phyloP scores from a whole-genome alignment of 2,113 vertebrate species.

The Daubentonia madagascariensis region DNA sequence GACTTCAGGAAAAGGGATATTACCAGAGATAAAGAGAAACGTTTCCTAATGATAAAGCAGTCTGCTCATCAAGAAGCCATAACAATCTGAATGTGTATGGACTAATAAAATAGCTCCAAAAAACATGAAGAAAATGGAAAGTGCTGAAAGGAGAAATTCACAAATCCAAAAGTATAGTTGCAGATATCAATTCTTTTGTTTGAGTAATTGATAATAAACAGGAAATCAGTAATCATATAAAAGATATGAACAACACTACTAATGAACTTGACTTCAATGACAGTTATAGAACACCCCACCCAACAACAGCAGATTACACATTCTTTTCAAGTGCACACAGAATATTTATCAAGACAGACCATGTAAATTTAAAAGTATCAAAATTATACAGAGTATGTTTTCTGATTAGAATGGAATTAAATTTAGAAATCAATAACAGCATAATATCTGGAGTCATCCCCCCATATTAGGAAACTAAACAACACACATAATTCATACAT shows the following conservation, averaged over 20 bases:
- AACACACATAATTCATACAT: not conserved
- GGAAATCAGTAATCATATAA: not conserved
- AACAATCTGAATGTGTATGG: not conserved
- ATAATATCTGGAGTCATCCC: not conserved
- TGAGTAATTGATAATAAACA: not conserved
- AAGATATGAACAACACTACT: not conserved
- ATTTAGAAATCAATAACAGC: not conserved
- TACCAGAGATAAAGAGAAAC: not conserved
- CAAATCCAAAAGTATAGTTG: not conserved
- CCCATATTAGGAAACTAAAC: not conserved
- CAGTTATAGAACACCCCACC: not conserved
- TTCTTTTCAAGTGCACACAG: no score
- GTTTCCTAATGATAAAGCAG: not conserved
- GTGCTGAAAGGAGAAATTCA: not conserved
- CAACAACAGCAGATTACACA: no score
- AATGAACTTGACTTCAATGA: not conserved
- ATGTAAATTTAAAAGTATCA: not conserved
- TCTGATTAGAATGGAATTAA: not conserved
- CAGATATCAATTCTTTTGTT: not conserved
- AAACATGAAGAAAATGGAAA: not conserved
- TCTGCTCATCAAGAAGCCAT: not conserved
- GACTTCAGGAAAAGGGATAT: not conserved
- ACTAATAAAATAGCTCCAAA: not conserved
- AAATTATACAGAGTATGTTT: no score
- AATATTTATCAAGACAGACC: no score